A percentile compares a stretch with the other conserved stretches of the same genome.
These are phyloP conservation scores for Vanacampus margaritifer DNA, from an alignment of 2,113 vertebrate genomes.

Conservation along the genomic window DNA sequence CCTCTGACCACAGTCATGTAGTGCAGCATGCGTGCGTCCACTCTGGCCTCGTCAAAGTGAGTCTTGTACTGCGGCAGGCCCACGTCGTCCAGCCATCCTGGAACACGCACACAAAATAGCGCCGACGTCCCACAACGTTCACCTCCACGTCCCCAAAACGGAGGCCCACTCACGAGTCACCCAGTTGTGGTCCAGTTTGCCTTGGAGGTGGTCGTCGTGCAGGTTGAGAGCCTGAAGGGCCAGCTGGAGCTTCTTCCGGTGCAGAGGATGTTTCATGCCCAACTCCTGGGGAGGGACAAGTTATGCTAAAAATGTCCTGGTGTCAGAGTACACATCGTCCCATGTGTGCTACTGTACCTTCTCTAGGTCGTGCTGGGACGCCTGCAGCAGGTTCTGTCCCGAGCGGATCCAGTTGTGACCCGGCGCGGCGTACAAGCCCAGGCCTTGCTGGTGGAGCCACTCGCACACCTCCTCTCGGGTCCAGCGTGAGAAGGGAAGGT, in stretches of 20 bases:
- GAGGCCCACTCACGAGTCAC: constrained; percentile 83
- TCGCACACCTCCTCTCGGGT: constrained; percentile 86
- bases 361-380: constrained; percentile 91
- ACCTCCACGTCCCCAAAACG: not conserved
- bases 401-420: constrained; percentile 88
- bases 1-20: constrained; percentile 88
- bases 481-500: constrained; percentile 89
- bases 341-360: no score
- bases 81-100: constrained; percentile 98
- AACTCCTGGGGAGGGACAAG: constrained; percentile 77
- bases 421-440: constrained; percentile 78
- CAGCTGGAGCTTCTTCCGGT: constrained; percentile 94
- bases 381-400: constrained; percentile 88
- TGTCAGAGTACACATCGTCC: no score
- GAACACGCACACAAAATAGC: not conserved
- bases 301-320: no score
- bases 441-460: constrained; percentile 90
- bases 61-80: constrained; percentile 97
- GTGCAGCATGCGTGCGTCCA: constrained; percentile 93
- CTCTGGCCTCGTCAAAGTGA: constrained; percentile 91
- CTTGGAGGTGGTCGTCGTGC: constrained; percentile 83
- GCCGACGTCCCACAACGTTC: not conserved
- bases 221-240: constrained; percentile 86
- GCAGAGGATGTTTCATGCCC: constrained; percentile 86
- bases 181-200: constrained; percentile 94